Evolutionary conservation across 2,888 invertebrate species (phyloP).

Genomic region (Conomelus anceps): DNA sequence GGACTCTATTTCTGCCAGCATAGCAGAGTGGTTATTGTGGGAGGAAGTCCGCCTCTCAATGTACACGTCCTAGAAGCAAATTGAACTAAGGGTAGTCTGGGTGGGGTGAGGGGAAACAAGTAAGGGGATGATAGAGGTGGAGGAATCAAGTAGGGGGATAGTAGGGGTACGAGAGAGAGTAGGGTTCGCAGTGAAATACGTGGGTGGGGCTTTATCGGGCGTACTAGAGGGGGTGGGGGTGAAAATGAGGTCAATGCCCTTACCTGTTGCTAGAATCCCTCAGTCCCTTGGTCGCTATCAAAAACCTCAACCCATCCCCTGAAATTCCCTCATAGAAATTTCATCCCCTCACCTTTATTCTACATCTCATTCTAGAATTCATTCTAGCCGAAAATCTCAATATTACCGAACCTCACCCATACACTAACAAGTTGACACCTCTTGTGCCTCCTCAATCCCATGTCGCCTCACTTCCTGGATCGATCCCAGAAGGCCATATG

Average conservation of each 20-base stretch:
- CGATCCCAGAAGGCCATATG: background rate
- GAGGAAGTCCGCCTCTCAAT: background rate
- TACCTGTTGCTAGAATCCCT: background rate
- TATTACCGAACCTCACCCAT: background rate
- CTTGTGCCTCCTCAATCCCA: background rate
- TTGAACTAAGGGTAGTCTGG: background rate
- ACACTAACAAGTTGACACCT: background rate
- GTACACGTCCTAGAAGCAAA: background rate
- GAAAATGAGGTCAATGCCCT: background rate
- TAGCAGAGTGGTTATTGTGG: background rate
- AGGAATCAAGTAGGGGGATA: background rate
- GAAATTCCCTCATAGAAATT: background rate
- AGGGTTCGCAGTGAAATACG: background rate
- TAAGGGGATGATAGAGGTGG: too few relatives aligned
- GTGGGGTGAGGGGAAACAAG: background rate
- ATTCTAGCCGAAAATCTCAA: background rate
- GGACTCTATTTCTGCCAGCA: background rate
- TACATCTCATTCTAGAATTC: background rate
- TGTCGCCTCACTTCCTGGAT: background rate
- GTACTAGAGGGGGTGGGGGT: background rate
- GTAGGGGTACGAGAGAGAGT: background rate
- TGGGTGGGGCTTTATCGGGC: background rate
- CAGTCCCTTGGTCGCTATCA: background rate
- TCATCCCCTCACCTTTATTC: background rate
- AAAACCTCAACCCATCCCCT: background rate